A percentile compares a stretch with the other conserved stretches of the same genome.
Evolutionary conservation across 2,113 vertebrate genomes (phyloP).

Genomic region (Tamias sibiricus): DNA sequence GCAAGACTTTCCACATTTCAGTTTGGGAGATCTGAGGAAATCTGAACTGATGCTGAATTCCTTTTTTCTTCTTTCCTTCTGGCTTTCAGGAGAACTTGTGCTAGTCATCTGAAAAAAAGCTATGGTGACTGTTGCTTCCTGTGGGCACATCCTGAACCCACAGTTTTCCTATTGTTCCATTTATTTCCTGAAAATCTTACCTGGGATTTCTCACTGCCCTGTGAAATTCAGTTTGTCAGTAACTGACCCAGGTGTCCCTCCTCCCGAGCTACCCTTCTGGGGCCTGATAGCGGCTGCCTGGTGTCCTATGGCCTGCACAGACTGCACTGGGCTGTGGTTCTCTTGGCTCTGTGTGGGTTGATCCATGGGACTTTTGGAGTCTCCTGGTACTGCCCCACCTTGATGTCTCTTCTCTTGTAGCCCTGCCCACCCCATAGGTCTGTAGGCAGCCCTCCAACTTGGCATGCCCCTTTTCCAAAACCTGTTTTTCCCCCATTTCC

Average conservation of each 20-base stretch:
- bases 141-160: not conserved
- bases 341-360: not conserved
- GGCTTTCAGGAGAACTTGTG: not conserved
- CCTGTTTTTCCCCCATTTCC: not conserved
- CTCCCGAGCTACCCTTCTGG: fast-evolving
- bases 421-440: fast-evolving
- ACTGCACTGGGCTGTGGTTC: not conserved
- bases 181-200: not conserved
- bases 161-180: not conserved
- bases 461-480: not conserved
- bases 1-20: not conserved
- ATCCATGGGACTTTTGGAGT: fast-evolving
- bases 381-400: not conserved
- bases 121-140: not conserved
- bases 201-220: not conserved
- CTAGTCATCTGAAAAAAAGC: not conserved
- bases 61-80: not conserved
- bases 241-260: not conserved
- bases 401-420: not conserved
- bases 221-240: not conserved
- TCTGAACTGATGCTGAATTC: not conserved
- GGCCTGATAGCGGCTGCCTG: not conserved
- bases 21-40: not conserved
- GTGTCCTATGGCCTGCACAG: too few relatives aligned
- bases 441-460: too few relatives aligned